These are phyloP conservation scores for Dicaeum eximium DNA, from an alignment of 2,113 vertebrate genomes.

Conservation along the genomic window DNA sequence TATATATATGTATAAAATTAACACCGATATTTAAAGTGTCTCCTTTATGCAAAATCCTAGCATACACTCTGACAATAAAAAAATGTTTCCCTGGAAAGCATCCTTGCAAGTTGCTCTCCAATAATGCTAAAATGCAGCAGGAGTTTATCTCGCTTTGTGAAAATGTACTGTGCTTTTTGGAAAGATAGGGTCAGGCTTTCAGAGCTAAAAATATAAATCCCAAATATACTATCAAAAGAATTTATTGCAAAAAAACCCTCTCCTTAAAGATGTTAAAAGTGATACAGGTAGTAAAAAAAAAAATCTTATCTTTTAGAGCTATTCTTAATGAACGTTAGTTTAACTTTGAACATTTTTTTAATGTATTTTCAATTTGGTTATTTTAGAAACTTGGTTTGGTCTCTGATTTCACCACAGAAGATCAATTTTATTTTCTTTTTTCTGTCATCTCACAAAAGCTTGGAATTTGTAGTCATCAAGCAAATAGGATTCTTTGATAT, in stretches of 20 bases:
- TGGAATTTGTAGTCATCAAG: not conserved
- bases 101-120: not conserved
- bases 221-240: not conserved
- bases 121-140: not conserved
- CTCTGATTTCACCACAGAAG: not conserved
- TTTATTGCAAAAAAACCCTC: not conserved
- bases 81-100: not conserved
- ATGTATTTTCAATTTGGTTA: not conserved
- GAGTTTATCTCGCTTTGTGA: not conserved
- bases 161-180: not conserved
- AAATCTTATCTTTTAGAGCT: not conserved
- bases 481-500: not conserved
- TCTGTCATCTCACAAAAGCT: not conserved
- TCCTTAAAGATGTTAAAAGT: not conserved
- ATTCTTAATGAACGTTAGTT: not conserved
- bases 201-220: not conserved
- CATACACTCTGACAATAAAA: not conserved
- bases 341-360: not conserved
- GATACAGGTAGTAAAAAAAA: not conserved
- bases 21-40: not conserved
- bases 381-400: not conserved
- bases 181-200: not conserved
- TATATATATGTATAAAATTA: not conserved
- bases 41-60: not conserved
- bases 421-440: not conserved